Percentiles rank a stretch among this genome's conserved stretches.
Evolutionary conservation across 2,113 vertebrate species (phyloP).

Genomic region (Stercorarius parasiticus): DNA sequence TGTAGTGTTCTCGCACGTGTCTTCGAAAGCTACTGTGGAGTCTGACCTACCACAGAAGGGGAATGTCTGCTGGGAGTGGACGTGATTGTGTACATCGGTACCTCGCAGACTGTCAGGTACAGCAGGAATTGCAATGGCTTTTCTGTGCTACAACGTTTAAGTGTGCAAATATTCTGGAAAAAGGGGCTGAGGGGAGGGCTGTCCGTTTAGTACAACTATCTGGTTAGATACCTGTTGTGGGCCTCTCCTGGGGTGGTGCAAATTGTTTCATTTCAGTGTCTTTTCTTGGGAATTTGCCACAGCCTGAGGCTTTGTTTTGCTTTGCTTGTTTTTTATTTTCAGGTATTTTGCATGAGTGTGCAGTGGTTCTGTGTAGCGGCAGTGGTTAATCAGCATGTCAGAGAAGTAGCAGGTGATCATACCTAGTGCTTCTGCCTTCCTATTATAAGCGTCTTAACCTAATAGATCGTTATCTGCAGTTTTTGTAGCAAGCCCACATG

Average conservation of each 20-base stretch:
- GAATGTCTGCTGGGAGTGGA: neutral
- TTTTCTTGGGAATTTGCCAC: neutral
- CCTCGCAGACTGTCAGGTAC: neutral
- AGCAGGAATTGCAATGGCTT: neutral
- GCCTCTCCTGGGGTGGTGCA: neutral
- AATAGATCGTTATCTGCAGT: neutral
- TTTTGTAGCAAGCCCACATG: neutral
- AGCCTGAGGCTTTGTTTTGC: neutral
- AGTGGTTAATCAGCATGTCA: neutral
- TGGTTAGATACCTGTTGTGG: fast-evolving
- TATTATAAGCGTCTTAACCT: neutral
- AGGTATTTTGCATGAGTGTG: neutral
- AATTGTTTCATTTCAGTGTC: neutral
- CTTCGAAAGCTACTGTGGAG: neutral
- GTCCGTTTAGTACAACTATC: neutral
- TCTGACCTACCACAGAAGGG: neutral
- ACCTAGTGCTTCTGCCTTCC: neutral
- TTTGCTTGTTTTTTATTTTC: neutral
- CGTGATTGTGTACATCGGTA: neutral
- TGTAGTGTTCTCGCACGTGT: neutral
- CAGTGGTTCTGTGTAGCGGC: neutral
- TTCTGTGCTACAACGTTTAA: neutral
- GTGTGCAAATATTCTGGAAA: neutral
- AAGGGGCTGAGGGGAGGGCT: neutral
- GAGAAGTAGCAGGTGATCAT: neutral